phyloP scores from a whole-genome alignment of 2,888 invertebrate genomes.

The Thecocarcelia acutangulata region DNA sequence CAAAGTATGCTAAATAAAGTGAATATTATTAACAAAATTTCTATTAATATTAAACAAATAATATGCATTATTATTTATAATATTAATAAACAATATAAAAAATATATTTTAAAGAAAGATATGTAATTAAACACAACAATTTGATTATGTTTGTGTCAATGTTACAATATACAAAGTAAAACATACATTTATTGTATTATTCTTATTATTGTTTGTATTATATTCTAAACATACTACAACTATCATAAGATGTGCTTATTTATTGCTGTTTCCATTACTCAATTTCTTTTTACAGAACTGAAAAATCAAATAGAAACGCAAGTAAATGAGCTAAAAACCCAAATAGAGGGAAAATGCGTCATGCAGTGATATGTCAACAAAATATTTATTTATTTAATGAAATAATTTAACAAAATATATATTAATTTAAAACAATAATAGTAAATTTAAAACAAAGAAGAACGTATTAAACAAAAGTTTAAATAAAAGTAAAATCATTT shows the following conservation, averaged over 20 bases:
- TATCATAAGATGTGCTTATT: slow-evolving; percentile 82
- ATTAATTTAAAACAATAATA: slow-evolving; percentile 30
- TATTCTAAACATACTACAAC: slow-evolving; percentile 69
- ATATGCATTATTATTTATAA: slow-evolving; percentile 62
- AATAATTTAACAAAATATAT: slow-evolving; percentile 70
- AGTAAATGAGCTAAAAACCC: slow-evolving; percentile 97
- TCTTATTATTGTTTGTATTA: slow-evolving; percentile 67
- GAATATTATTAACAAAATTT: slow-evolving; percentile 52
- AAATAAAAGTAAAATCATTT: slow-evolving; percentile 40
- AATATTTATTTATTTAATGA: slow-evolving; percentile 72
- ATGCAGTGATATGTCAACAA: slow-evolving; percentile 90
- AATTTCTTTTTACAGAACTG: slow-evolving; percentile 90
- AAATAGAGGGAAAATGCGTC: slow-evolving; percentile 97
- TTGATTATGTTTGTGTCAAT: slow-evolving; percentile 35
- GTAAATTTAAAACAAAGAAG: slow-evolving; percentile 68
- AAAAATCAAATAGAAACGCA: slow-evolving; percentile 98
- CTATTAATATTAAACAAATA: slow-evolving; percentile 64
- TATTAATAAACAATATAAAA: slow-evolving; percentile 51
- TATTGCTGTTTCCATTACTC: slow-evolving; percentile 82
- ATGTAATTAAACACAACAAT: slow-evolving; percentile 46
- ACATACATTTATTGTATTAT: slow-evolving; percentile 52
- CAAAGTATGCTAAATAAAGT: slow-evolving; percentile 65
- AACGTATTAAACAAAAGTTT: slow-evolving; percentile 38
- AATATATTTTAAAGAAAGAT: slow-evolving; percentile 12
- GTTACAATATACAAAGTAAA: slow-evolving; percentile 35